phyloP scores from a whole-genome alignment of 2,888 invertebrate genomes.

The Ophion ventricosus region DNA sequence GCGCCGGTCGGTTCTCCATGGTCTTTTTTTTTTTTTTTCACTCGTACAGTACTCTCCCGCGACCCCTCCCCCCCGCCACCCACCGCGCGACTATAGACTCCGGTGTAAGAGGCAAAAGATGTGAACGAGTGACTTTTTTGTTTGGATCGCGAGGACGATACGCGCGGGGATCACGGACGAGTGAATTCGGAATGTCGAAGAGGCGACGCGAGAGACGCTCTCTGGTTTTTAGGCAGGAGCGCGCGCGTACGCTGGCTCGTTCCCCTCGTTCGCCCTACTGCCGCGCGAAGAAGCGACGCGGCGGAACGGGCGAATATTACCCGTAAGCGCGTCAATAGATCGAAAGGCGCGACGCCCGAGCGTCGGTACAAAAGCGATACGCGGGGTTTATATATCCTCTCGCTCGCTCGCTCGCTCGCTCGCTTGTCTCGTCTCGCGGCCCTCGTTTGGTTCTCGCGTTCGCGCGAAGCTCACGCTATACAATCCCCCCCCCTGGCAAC shows the following conservation, averaged over 20 bases:
- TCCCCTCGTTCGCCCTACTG: conserved; percentile 11
- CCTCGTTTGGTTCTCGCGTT: conserved; percentile 74
- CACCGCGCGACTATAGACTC: neutral
- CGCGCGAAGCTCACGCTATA: conserved; percentile 72
- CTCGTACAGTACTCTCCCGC: neutral
- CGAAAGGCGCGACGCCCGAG: conserved; percentile 79
- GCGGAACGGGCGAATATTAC: conserved; percentile 66
- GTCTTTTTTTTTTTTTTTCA: conserved; percentile 71
- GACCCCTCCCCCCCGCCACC: neutral
- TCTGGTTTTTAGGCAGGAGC: no score
- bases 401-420: neutral
- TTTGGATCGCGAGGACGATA: neutral
- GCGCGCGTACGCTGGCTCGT: conserved; percentile 15
- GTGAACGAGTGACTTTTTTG: neutral
- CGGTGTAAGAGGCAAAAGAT: conserved; percentile 16
- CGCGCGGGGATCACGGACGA: conserved; percentile 21
- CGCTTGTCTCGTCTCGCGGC: neutral
- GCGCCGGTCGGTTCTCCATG: conserved; percentile 87
- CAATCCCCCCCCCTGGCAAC: conserved; percentile 26
- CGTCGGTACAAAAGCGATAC: conserved; percentile 77
- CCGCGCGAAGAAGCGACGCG: conserved; percentile 23
- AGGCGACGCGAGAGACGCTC: conserved; percentile 47
- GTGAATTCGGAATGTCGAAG: conserved; percentile 38
- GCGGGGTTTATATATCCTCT: no score
- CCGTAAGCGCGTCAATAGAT: conserved; percentile 65